Conservation (phyloP, 2,113 vertebrate species). For the Chaetodon auriga region DNA sequence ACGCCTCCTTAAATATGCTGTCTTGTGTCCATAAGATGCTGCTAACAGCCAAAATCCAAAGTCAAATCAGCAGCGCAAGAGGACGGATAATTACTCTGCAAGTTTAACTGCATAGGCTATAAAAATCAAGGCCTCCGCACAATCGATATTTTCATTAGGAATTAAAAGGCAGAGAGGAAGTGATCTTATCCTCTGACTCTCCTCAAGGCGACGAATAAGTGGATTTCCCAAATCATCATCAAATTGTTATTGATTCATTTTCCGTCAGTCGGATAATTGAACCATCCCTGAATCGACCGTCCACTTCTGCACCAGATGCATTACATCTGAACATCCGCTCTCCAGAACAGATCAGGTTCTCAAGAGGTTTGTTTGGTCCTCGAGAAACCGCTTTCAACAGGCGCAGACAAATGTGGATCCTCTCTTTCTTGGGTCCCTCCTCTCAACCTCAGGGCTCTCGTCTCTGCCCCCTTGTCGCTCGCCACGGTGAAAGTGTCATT, state of each 20-base stretch:
- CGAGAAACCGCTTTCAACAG: neutral
- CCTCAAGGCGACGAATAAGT: neutral
- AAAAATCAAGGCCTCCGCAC: neutral
- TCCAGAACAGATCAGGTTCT: conserved; percentile 6
- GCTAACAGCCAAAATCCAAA: neutral
- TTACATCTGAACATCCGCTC: neutral
- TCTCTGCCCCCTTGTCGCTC: neutral
- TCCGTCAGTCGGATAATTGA: neutral
- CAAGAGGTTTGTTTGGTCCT: conserved; percentile 6
- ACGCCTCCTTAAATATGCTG: neutral
- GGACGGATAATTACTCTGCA: neutral
- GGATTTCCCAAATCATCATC: neutral
- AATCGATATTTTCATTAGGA: neutral
- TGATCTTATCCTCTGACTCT: neutral
- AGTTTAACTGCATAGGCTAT: neutral
- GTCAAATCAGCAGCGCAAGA: neutral
- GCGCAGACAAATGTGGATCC: neutral
- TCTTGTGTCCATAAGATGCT: neutral
- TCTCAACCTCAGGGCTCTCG: neutral
- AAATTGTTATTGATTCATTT: neutral
- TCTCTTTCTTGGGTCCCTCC: neutral
- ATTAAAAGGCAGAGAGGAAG: neutral
- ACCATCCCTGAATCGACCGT: neutral
- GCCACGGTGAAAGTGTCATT: conserved; percentile 3
- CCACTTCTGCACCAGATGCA: neutral